These are phyloP conservation scores for Hemiprocne comata DNA, from an alignment of 2,113 vertebrate species.

Conservation along the genomic window DNA sequence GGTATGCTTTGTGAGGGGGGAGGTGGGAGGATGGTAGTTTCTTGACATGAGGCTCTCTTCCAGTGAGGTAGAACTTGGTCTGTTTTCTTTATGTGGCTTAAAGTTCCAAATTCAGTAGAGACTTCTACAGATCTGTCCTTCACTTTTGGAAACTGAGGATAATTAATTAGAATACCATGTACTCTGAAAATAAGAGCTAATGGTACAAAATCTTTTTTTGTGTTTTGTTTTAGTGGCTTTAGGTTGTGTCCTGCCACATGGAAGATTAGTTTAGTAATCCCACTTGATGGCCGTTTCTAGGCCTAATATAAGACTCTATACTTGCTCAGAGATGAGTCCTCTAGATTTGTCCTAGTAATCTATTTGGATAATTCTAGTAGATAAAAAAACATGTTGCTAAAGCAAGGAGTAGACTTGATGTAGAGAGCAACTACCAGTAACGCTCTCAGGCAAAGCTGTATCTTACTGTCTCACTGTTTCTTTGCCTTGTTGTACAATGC, in stretches of 20 bases:
- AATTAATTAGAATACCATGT: not conserved
- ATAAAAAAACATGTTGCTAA: not conserved
- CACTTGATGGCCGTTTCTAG: not conserved
- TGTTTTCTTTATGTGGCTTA: rapidly evolving
- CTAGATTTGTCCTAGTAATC: not conserved
- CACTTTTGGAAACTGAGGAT: not conserved
- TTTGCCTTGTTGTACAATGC: not conserved
- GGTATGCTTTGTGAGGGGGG: not conserved
- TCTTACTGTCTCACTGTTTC: not conserved
- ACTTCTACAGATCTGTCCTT: not conserved
- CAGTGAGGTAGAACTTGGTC: not conserved
- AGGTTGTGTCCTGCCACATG: not conserved
- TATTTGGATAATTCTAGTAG: not conserved
- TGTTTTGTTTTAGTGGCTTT: not conserved
- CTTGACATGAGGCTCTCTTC: not conserved
- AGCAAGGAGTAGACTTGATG: not conserved
- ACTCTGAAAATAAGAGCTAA: not conserved
- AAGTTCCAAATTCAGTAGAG: not conserved
- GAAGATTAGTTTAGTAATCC: not conserved
- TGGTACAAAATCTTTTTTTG: not conserved
- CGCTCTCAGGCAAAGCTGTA: not conserved
- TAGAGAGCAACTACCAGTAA: not conserved
- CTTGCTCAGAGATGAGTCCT: not conserved
- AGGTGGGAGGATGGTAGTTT: not conserved
- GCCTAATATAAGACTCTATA: not conserved